These are phyloP conservation scores for Castor canadensis DNA, from an alignment of 2,113 vertebrate genomes.

Conservation along the genomic window DNA sequence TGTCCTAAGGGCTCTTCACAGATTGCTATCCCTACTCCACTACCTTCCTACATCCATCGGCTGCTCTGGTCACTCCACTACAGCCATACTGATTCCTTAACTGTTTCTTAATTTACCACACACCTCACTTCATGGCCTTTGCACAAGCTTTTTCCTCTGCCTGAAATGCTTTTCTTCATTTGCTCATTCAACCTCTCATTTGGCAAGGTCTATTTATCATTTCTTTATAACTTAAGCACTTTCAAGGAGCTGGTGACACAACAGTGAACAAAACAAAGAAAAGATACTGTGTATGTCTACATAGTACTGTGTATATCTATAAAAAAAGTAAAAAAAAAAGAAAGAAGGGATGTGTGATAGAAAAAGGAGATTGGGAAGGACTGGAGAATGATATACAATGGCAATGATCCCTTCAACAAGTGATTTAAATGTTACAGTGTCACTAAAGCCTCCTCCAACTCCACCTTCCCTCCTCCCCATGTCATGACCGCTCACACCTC, in stretches of 20 bases:
- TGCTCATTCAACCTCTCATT: neutral
- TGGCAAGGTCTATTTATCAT: neutral
- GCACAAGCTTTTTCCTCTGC: neutral
- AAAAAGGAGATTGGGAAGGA: neutral
- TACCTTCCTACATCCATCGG: neutral
- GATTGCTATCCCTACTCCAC: neutral
- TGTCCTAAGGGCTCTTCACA: neutral
- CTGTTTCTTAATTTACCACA: neutral
- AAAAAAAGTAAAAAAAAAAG: neutral
- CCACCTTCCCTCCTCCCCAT: accelerated
- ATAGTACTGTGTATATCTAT: neutral
- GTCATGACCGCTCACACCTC: neutral
- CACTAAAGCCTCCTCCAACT: neutral
- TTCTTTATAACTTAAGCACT: neutral
- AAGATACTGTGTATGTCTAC: neutral
- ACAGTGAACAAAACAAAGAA: neutral
- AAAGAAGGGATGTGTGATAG: neutral
- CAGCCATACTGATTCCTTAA: neutral
- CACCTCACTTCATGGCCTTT: neutral
- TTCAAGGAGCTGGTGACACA: neutral
- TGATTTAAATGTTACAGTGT: neutral
- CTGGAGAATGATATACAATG: neutral
- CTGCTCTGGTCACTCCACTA: neutral
- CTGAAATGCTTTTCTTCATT: neutral
- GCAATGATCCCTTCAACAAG: neutral